A percentile compares a stretch with the other conserved stretches of the same genome.
Conservation (phyloP, 2,888 invertebrate genomes). For the Sphaeridia pumilis region DNA sequence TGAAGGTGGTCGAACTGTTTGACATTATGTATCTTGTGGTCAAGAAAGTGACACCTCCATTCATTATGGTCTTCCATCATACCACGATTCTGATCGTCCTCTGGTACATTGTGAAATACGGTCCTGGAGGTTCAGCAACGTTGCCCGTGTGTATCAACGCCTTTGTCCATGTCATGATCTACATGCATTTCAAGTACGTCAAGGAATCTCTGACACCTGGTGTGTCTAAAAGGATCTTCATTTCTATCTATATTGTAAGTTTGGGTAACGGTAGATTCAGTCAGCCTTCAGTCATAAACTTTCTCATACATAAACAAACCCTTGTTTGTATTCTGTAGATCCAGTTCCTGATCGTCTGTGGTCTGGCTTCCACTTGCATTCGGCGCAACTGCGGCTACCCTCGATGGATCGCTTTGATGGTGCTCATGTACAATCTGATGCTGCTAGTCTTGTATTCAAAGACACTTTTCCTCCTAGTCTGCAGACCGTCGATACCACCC, state of each 20-base stretch:
- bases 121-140: slow-evolving; percentile 17
- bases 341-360: slow-evolving; percentile 2
- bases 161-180: slow-evolving; percentile 11
- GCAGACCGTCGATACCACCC: neutral
- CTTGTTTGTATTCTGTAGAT: slow-evolving; percentile 1
- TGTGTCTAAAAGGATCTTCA: slow-evolving; percentile 5
- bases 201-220: neutral
- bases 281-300: neutral
- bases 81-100: slow-evolving; percentile 9
- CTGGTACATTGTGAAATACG: slow-evolving; percentile 13
- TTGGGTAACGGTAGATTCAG: neutral
- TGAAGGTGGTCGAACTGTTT: slow-evolving; percentile 9
- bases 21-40: slow-evolving; percentile 4
- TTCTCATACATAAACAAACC: neutral
- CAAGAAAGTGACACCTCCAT: slow-evolving; percentile 9
- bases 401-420: slow-evolving; percentile 2
- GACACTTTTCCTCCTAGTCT: slow-evolving; percentile 5
- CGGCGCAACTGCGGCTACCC: slow-evolving; percentile 9
- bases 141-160: slow-evolving; percentile 9
- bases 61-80: slow-evolving; percentile 14
- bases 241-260: slow-evolving; percentile 11
- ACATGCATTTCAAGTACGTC: slow-evolving; percentile 11
- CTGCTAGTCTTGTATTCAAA: slow-evolving; percentile 1
- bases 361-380: slow-evolving; percentile 1
- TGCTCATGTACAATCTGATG: slow-evolving; percentile 1